Conservation (phyloP, 2,888 invertebrate genomes). For the Drosophila parthenogenetica region DNA sequence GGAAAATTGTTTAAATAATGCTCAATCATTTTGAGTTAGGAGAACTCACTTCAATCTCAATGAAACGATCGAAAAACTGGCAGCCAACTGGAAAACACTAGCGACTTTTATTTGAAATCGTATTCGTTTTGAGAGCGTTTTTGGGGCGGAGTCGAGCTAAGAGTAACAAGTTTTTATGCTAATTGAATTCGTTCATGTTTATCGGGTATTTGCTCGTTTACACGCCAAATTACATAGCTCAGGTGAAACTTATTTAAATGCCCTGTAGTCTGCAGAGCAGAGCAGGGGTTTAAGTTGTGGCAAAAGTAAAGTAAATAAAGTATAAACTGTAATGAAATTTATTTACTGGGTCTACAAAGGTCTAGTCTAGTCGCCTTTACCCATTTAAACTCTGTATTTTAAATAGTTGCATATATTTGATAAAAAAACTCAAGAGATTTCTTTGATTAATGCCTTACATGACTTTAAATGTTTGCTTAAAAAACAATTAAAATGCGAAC, state of each 20-base stretch:
- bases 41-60: conserved; percentile 21
- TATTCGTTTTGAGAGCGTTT: conserved; percentile 13
- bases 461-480: conserved; percentile 64
- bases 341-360: too few relatives aligned
- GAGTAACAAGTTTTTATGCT: conserved; percentile 34
- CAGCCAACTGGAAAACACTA: not conserved
- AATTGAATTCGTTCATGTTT: conserved; percentile 32
- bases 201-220: conserved; percentile 26
- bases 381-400: too few relatives aligned
- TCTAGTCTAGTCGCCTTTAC: too few relatives aligned
- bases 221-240: conserved; percentile 39
- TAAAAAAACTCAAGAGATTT: not conserved
- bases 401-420: not conserved
- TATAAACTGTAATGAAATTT: too few relatives aligned
- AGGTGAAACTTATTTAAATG: too few relatives aligned
- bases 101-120: conserved; percentile 6
- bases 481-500: conserved; percentile 68
- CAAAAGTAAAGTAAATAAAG: too few relatives aligned
- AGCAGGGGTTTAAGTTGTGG: not conserved
- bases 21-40: conserved; percentile 23
- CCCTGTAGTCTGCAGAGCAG: not conserved
- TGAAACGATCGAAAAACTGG: conserved; percentile 25
- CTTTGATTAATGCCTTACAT: conserved; percentile 56
- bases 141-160: conserved; percentile 46
- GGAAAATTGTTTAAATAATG: conserved; percentile 25